Evolutionary conservation across 2,113 vertebrate species (phyloP).

Genomic region (Thunnus maccoyii): DNA sequence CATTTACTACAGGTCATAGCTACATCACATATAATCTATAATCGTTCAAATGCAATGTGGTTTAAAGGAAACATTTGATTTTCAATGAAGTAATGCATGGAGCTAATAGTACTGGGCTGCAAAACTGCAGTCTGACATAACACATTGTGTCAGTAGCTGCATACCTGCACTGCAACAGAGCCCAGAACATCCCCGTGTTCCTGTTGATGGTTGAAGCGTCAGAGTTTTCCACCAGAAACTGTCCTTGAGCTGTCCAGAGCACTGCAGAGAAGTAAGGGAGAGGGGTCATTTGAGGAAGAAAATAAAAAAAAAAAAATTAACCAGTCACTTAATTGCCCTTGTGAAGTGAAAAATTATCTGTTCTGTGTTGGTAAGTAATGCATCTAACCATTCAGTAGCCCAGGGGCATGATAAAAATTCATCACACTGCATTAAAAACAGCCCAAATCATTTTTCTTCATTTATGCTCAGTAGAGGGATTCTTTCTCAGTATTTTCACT

Average conservation of each 20-base stretch:
- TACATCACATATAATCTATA: neutral
- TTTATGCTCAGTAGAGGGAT: constrained; percentile 23
- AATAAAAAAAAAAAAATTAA: neutral
- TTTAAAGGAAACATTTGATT: neutral
- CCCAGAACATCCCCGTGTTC: constrained; percentile 98
- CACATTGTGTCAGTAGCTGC: neutral
- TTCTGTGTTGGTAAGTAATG: constrained; percentile 43
- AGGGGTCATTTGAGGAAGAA: constrained; percentile 19
- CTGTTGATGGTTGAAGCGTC: constrained; percentile 95
- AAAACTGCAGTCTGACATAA: neutral
- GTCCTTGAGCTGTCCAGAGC: constrained; percentile 97
- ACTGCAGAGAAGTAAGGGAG: constrained; percentile 80
- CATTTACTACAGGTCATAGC: neutral
- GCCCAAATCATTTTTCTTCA: constrained; percentile 32
- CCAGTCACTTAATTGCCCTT: constrained; percentile 36
- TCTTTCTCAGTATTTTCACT: constrained; percentile 36
- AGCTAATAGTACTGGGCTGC: neutral
- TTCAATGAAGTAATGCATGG: neutral
- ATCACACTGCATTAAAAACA: constrained; percentile 42
- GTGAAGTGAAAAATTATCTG: constrained; percentile 37
- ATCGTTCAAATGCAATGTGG: constrained; percentile 7
- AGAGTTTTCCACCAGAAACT: constrained; percentile 95
- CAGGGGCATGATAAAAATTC: constrained; percentile 48
- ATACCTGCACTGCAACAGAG: constrained; percentile 96
- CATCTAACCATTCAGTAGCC: constrained; percentile 35